Conservation (phyloP, 2,113 vertebrate species). For the Forbesichthys papilliferus region DNA sequence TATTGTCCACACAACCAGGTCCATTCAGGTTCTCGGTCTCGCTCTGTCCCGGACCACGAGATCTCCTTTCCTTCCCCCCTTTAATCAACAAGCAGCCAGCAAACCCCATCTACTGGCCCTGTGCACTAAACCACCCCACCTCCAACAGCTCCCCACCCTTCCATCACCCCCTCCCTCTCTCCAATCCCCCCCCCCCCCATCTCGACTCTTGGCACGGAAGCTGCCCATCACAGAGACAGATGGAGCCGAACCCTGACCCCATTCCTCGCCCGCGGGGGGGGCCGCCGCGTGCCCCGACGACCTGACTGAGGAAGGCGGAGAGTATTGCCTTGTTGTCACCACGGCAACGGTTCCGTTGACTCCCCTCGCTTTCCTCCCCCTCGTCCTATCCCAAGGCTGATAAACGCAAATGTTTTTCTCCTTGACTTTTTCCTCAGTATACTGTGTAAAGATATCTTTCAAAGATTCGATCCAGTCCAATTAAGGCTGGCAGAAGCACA, state of each 20-base stretch:
- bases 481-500: no score
- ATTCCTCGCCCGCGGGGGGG: conserved; percentile 57
- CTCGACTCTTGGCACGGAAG: conserved; percentile 66
- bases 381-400: conserved; percentile 9
- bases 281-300: conserved; percentile 48
- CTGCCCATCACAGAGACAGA: conserved; percentile 69
- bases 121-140: conserved; percentile 25
- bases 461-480: no score
- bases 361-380: conserved; percentile 8
- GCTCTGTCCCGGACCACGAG: background rate
- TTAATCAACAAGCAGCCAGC: conserved; percentile 33
- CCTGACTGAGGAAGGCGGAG: conserved; percentile 47
- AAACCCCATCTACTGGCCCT: conserved; percentile 52
- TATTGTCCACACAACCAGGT: conserved; percentile 38
- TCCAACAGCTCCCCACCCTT: conserved; percentile 5
- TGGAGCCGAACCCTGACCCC: conserved; percentile 73
- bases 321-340: conserved; percentile 55
- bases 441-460: background rate
- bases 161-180: conserved; percentile 41
- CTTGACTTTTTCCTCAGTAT: conserved; percentile 20
- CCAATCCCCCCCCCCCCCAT: conserved; percentile 39
- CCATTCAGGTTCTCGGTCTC: no score
- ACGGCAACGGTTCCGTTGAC: conserved; percentile 53
- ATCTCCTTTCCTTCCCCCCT: background rate
- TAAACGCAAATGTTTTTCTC: conserved; percentile 30